Percentiles rank a stretch among this genome's conserved stretches.
phyloP scores from a whole-genome alignment of 2,888 invertebrate genomes.

The Sinodicranocentrus sp. region DNA sequence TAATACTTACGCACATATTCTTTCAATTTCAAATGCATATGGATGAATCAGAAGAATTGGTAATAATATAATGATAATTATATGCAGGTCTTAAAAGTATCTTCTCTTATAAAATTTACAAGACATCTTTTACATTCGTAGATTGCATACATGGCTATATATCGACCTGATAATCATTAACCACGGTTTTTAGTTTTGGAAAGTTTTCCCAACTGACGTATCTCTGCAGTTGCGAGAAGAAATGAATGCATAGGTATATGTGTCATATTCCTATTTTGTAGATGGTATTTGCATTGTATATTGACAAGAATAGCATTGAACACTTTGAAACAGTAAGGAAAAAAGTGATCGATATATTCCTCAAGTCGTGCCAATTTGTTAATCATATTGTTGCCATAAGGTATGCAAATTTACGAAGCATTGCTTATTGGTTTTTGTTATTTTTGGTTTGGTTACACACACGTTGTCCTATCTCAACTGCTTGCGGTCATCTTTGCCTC shows the following conservation, averaged over 20 bases:
- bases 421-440: constrained; percentile 5
- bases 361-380: constrained; percentile 11
- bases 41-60: background rate
- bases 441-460: background rate
- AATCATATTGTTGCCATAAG: constrained; percentile 1
- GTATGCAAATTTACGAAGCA: constrained; percentile 11
- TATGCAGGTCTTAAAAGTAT: too few relatives aligned
- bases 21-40: background rate
- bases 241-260: too few relatives aligned
- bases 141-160: background rate
- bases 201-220: background rate
- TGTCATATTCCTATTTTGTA: too few relatives aligned
- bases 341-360: too few relatives aligned
- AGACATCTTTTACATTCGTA: too few relatives aligned
- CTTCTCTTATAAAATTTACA: too few relatives aligned
- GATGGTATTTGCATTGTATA: too few relatives aligned
- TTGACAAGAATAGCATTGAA: too few relatives aligned
- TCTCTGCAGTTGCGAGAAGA: too few relatives aligned
- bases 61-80: background rate
- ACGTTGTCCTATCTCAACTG: background rate
- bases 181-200: background rate
- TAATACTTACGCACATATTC: too few relatives aligned
- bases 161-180: background rate
- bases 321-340: too few relatives aligned
- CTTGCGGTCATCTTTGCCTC: constrained; percentile 12